A percentile compares a stretch with the other conserved stretches of the same genome.
phyloP scores from a whole-genome alignment of 1,140 invertebrate species.

The Formica selysi region DNA sequence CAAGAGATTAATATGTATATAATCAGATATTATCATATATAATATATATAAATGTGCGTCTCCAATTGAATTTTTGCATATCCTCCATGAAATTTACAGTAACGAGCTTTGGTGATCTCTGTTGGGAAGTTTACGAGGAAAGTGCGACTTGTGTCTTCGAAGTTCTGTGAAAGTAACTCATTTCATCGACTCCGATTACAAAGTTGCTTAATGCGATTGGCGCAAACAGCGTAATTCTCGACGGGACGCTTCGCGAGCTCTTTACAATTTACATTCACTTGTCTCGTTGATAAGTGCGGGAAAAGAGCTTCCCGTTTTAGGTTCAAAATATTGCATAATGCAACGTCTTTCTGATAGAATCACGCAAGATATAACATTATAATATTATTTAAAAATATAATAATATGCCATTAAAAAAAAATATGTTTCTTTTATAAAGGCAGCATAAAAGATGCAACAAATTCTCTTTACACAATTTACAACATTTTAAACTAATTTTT shows the following conservation, averaged over 20 bases:
- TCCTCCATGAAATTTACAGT: constrained; percentile 37
- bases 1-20: not conserved
- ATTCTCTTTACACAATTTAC: too few species aligned
- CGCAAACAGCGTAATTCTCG: constrained; percentile 57
- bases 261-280: constrained; percentile 61
- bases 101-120: constrained; percentile 8
- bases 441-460: not conserved
- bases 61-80: constrained; percentile 49
- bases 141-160: constrained; percentile 46
- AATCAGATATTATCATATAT: not conserved
- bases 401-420: not conserved
- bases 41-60: not conserved
- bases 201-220: constrained; percentile 64
- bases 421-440: not conserved
- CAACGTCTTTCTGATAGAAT: constrained; percentile 23
- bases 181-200: constrained; percentile 62
- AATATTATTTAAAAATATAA: not conserved
- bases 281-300: constrained; percentile 39
- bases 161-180: constrained; percentile 54
- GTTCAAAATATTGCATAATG: not conserved
- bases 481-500: too few species aligned
- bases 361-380: not conserved
- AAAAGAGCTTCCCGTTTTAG: not conserved
- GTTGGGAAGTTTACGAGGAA: constrained; percentile 43
- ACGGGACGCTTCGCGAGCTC: constrained; percentile 34